Percentiles rank a stretch among this genome's conserved stretches.
These are phyloP conservation scores for Augochlora pura DNA, from an alignment of 1,140 invertebrate species.

Conservation along the genomic window DNA sequence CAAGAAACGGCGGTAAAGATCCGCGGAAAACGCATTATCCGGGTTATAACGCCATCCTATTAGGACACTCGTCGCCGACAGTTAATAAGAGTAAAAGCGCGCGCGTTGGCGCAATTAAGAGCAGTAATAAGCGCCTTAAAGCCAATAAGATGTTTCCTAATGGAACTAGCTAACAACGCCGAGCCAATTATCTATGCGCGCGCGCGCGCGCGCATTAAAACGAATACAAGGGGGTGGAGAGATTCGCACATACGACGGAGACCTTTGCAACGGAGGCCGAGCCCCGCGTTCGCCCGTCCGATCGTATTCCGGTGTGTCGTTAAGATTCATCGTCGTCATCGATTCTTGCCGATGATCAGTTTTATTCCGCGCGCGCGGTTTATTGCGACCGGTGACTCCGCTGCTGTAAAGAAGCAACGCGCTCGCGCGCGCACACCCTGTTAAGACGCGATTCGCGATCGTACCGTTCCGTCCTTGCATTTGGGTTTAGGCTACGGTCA, in stretches of 20 bases:
- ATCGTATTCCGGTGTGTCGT: constrained; percentile 36
- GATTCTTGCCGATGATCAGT: not conserved
- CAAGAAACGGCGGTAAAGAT: constrained; percentile 43
- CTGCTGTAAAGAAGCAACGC: too few species aligned
- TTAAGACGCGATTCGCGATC: too few species aligned
- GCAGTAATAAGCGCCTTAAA: constrained; percentile 66
- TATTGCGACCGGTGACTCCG: too few species aligned
- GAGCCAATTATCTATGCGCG: constrained; percentile 60
- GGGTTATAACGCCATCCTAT: constrained; percentile 59
- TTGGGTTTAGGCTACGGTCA: too few species aligned
- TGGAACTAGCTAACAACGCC: constrained; percentile 62
- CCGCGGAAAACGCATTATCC: constrained; percentile 65
- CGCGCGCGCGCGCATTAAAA: constrained; percentile 59
- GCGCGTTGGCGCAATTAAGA: constrained; percentile 64
- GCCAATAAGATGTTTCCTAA: constrained; percentile 69
- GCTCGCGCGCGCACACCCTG: too few species aligned
- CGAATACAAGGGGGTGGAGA: constrained; percentile 40
- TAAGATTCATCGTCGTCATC: not conserved
- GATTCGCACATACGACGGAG: constrained; percentile 23
- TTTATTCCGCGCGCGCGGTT: too few species aligned
- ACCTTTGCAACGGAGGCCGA: constrained; percentile 29
- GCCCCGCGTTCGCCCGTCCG: constrained; percentile 26
- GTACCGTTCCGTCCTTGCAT: too few species aligned
- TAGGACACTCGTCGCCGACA: constrained; percentile 62
- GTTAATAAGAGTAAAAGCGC: constrained; percentile 69